phyloP scores from a whole-genome alignment of 2,888 invertebrate species.

The Nomada goodeniana region DNA sequence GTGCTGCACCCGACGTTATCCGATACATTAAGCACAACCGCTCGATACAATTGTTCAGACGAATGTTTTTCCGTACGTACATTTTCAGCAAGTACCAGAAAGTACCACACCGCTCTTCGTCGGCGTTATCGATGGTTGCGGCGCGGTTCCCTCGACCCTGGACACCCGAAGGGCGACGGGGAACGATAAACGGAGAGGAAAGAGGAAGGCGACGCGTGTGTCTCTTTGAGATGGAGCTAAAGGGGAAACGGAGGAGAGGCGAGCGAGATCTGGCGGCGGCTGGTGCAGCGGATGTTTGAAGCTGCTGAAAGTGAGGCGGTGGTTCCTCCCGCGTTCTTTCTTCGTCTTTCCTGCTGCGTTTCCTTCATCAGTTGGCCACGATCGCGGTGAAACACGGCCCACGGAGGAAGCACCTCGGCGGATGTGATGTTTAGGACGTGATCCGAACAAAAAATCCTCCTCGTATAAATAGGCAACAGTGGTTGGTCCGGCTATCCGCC shows the following conservation, averaged over 20 bases:
- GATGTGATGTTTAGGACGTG: slow-evolving; percentile 80
- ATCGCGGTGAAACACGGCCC: slow-evolving; percentile 61
- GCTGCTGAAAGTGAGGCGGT: slow-evolving; percentile 71
- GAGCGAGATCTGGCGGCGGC: slow-evolving; percentile 69
- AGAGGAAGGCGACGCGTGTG: slow-evolving; percentile 43
- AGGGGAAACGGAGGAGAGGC: slow-evolving; percentile 55
- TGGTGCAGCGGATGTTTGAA: slow-evolving; percentile 79
- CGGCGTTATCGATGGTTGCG: not conserved
- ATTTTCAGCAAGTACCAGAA: too few relatives aligned
- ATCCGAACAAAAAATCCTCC: slow-evolving; percentile 68
- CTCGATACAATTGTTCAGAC: not conserved
- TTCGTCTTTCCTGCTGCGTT: slow-evolving; percentile 57
- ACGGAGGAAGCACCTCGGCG: slow-evolving; percentile 74
- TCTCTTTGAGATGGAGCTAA: slow-evolving; percentile 53
- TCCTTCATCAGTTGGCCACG: slow-evolving; percentile 57
- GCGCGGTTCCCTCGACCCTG: slow-evolving; percentile 3
- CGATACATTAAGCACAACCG: slow-evolving; percentile 26
- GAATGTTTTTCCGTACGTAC: not conserved
- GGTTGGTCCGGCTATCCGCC: slow-evolving; percentile 60
- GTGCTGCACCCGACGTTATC: slow-evolving; percentile 36
- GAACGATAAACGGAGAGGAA: slow-evolving; percentile 37
- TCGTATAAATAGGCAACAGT: slow-evolving; percentile 75
- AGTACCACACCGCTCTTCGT: not conserved
- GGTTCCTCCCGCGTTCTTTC: slow-evolving; percentile 72
- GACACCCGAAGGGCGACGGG: not conserved